phyloP scores from a whole-genome alignment of 2,888 invertebrate genomes.

The Anoncus sp. region DNA sequence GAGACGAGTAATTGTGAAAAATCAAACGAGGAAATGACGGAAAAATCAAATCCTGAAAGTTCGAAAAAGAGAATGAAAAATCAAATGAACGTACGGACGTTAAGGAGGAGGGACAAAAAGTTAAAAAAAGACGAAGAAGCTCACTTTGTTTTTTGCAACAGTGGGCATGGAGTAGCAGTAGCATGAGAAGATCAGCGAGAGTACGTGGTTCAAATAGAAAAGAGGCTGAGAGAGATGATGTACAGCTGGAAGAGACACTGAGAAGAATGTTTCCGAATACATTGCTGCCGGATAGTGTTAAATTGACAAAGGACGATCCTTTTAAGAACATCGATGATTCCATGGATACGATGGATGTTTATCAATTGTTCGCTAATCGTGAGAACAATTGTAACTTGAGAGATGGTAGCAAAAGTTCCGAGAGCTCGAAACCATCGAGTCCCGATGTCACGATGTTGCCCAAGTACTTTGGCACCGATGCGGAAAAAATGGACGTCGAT shows the following conservation, averaged over 20 bases:
- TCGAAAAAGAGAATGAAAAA: conserved; percentile 70
- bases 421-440: conserved; percentile 78
- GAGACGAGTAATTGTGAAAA: conserved; percentile 81
- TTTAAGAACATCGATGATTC: conserved; percentile 84
- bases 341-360: conserved; percentile 87
- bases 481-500: conserved; percentile 87
- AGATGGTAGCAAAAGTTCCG: conserved; percentile 75
- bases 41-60: conserved; percentile 68
- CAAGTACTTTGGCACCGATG: conserved; percentile 88
- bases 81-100: conserved; percentile 80
- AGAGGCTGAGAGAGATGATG: conserved; percentile 86
- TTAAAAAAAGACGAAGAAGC: conserved; percentile 88
- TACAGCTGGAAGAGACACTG: conserved; percentile 87
- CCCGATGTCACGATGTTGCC: conserved; percentile 66
- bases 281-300: conserved; percentile 83
- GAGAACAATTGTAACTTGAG: conserved; percentile 74
- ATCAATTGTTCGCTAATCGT: conserved; percentile 85
- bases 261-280: conserved; percentile 87
- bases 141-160: conserved; percentile 89
- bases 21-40: conserved; percentile 79
- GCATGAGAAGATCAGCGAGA: conserved; percentile 82
- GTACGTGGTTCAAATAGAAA: conserved; percentile 84
- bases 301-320: conserved; percentile 83
- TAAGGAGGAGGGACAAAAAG: conserved; percentile 84
- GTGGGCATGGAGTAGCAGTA: conserved; percentile 90